A percentile compares a stretch with the other conserved stretches of the same genome.
Evolutionary conservation across 2,113 vertebrate species (phyloP).

Genomic region (Ploceus nigricollis): DNA sequence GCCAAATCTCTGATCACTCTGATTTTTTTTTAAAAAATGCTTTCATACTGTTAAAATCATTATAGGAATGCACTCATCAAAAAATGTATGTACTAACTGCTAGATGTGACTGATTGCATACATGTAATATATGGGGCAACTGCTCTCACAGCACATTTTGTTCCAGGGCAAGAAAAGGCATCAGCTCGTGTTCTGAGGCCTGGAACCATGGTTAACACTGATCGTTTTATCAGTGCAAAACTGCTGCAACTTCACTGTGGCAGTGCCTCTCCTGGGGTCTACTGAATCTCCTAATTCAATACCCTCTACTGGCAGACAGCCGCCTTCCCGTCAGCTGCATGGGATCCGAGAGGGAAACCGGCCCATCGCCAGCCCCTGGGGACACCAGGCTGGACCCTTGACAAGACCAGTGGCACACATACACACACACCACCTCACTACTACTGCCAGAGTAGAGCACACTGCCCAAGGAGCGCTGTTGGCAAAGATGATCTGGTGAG

Average conservation of each 20-base stretch:
- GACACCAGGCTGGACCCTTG: not conserved
- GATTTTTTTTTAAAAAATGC: not conserved
- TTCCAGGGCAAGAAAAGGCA: slow-evolving; percentile 27
- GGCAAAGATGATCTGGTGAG: not conserved
- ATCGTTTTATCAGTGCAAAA: slow-evolving; percentile 22
- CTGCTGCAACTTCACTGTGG: slow-evolving; percentile 4
- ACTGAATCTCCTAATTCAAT: slow-evolving; percentile 1
- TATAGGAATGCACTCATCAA: not conserved
- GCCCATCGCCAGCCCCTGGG: not conserved
- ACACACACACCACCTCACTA: not conserved
- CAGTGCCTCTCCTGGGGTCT: not conserved
- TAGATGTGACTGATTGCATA: not conserved
- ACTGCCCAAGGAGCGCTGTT: fast-evolving
- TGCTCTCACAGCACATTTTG: not conserved
- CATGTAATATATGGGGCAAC: not conserved
- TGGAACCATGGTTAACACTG: not conserved
- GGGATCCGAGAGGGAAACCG: not conserved
- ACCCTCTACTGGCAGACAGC: not conserved
- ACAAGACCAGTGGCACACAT: not conserved
- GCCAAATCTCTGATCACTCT: not conserved
- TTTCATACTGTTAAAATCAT: not conserved
- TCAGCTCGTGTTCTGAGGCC: not conserved
- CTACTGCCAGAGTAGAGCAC: not conserved
- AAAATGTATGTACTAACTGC: not conserved
- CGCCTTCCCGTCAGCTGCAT: not conserved